These are phyloP conservation scores for Lithobates sylvaticus DNA, from an alignment of 2,797 vertebrate genomes.

Conservation along the genomic window DNA sequence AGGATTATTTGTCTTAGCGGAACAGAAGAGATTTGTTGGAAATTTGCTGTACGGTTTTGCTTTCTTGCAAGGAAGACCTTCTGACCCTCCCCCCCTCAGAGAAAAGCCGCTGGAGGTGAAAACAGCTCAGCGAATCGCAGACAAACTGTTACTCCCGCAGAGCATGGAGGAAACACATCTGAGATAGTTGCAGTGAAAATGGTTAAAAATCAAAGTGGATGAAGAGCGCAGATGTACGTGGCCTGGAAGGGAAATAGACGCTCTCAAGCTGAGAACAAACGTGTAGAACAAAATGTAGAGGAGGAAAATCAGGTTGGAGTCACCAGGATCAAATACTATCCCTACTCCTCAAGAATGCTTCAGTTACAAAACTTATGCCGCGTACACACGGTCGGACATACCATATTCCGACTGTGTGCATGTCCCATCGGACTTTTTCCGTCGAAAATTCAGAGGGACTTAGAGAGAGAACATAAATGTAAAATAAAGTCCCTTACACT, in stretches of 20 bases:
- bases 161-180: neutral
- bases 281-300: neutral
- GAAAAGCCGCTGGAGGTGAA: neutral
- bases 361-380: no score
- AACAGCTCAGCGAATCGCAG: neutral
- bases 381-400: no score
- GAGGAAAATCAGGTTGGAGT: no score
- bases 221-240: neutral
- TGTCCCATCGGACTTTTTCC: no score
- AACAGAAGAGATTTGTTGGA: neutral
- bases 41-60: neutral
- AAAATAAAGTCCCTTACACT: no score
- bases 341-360: no score
- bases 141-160: neutral
- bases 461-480: no score
- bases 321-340: no score
- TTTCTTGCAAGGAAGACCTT: constrained; percentile 10
- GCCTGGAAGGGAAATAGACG: neutral
- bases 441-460: no score
- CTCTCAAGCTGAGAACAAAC: constrained; percentile 4
- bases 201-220: constrained; percentile 14
- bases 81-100: neutral
- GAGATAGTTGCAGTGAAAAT: neutral
- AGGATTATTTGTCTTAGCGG: neutral
- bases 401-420: no score